Percentiles rank a stretch among this genome's conserved stretches.
Conservation (phyloP, 2,113 vertebrate species). For the Charina bottae region DNA sequence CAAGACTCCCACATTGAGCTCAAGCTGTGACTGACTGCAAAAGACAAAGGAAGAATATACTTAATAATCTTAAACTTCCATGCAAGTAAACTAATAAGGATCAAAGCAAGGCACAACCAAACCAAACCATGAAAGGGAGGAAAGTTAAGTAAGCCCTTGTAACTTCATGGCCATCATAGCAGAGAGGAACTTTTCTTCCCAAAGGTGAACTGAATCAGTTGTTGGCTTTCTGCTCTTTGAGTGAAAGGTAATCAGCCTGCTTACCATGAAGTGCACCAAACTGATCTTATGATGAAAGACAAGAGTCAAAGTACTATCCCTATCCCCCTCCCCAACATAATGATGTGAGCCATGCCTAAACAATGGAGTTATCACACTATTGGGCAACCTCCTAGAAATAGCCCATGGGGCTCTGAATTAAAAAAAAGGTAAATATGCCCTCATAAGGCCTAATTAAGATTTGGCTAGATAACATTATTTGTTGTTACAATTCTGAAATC, state of each 20-base stretch:
- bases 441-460: neutral
- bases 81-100: neutral
- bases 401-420: neutral
- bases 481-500: constrained; percentile 3
- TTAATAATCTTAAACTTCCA: neutral
- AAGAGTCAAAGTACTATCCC: neutral
- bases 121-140: neutral
- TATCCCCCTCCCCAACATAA: neutral
- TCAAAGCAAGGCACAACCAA: neutral
- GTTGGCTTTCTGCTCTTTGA: neutral
- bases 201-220: neutral
- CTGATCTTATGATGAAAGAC: neutral
- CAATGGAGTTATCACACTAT: neutral
- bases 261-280: neutral
- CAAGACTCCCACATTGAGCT: constrained; percentile 5
- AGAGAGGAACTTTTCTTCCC: neutral
- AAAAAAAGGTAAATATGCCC: neutral
- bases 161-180: neutral
- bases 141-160: neutral
- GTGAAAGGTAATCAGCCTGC: neutral
- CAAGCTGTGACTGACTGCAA: constrained; percentile 24
- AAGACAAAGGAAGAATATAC: constrained; percentile 23
- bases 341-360: neutral
- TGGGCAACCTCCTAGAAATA: neutral
- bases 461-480: neutral